phyloP scores from a whole-genome alignment of 2,797 vertebrate genomes.

The Parambassis ranga region DNA sequence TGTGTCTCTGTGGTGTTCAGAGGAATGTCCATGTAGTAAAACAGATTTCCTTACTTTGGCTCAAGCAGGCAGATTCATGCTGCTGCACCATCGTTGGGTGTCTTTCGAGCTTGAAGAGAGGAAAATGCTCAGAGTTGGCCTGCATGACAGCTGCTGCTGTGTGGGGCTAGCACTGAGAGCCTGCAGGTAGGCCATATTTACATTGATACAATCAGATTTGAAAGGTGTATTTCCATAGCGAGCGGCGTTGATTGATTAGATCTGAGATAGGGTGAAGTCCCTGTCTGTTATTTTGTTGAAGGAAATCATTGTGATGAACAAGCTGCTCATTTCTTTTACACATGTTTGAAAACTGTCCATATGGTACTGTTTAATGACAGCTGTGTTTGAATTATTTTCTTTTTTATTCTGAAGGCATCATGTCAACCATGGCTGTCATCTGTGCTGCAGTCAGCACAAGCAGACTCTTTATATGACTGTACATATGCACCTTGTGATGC shows the following conservation, averaged over 20 bases:
- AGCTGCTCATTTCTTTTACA: background rate
- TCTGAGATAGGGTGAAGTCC: background rate
- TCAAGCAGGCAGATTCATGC: slow-evolving; percentile 32
- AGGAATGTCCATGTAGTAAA: slow-evolving; percentile 25
- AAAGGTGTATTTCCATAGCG: slow-evolving; percentile 4
- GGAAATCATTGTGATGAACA: background rate
- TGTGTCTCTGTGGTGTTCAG: slow-evolving; percentile 36
- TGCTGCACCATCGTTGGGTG: slow-evolving; percentile 34
- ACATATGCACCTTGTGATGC: slow-evolving; percentile 19
- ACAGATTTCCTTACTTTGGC: slow-evolving; percentile 30
- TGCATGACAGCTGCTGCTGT: slow-evolving; percentile 43
- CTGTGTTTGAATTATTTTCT: slow-evolving; percentile 5
- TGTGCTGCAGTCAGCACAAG: slow-evolving; percentile 27
- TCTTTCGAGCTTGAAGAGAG: background rate
- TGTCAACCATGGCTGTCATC: slow-evolving; percentile 23
- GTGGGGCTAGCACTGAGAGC: slow-evolving; percentile 12
- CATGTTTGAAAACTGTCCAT: background rate
- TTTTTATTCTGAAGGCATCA: background rate
- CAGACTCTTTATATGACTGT: slow-evolving; percentile 17
- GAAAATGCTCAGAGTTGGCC: slow-evolving; percentile 24
- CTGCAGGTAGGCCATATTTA: slow-evolving; percentile 52
- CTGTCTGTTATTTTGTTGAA: background rate
- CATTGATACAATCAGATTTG: slow-evolving; percentile 6
- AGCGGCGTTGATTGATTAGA: slow-evolving; percentile 2
- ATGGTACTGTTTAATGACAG: background rate